phyloP scores from a whole-genome alignment of 1,140 invertebrate genomes.

The Cydia fagiglandana region DNA sequence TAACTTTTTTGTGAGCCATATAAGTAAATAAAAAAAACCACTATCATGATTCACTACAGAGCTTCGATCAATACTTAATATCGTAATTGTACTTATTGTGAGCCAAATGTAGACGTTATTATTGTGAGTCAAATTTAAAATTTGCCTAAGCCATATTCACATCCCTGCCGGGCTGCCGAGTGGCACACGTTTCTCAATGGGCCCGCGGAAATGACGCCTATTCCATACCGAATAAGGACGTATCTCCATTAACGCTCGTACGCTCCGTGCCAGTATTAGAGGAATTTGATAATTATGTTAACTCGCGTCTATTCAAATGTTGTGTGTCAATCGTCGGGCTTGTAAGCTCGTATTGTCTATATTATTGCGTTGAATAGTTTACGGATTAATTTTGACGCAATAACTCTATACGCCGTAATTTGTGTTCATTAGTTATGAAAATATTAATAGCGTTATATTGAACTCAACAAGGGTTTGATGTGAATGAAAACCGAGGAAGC shows the following conservation, averaged over 20 bases:
- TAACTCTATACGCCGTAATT: not conserved
- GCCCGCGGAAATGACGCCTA: not conserved
- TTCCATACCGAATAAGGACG: constrained; percentile 11
- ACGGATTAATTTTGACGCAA: not conserved
- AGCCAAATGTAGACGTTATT: no score
- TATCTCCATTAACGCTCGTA: not conserved
- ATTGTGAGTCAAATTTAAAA: not conserved
- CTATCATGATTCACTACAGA: no score
- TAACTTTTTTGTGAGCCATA: no score
- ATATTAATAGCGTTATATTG: not conserved
- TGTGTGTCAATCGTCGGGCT: constrained; percentile 25
- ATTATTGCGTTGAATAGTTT: not conserved
- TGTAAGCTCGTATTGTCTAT: not conserved
- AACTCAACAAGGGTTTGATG: not conserved
- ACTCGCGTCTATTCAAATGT: constrained; percentile 30
- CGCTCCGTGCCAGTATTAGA: constrained; percentile 19
- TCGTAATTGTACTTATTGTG: no score
- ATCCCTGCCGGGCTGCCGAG: not conserved
- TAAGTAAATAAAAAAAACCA: no score
- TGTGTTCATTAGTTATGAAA: not conserved
- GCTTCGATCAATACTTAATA: no score
- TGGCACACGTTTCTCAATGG: constrained; percentile 14
- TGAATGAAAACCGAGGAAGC: not conserved
- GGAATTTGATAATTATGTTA: constrained; percentile 31
- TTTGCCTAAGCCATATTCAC: not conserved